A percentile compares a stretch with the other conserved stretches of the same genome.
These are phyloP conservation scores for Xerus rutilus DNA, from an alignment of 2,797 vertebrate genomes.

Conservation along the genomic window DNA sequence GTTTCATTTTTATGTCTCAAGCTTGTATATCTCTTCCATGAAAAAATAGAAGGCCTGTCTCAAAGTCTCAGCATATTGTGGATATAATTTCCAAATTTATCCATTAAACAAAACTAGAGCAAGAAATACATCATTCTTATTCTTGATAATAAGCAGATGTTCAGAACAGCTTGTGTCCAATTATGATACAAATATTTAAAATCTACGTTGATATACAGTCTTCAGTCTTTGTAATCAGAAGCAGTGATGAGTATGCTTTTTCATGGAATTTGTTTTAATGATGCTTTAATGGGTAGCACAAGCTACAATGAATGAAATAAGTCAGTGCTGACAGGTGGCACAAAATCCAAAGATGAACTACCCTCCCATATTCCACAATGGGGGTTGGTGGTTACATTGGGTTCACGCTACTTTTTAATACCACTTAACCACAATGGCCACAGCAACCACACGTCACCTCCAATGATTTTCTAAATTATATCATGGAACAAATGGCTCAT, in stretches of 20 bases:
- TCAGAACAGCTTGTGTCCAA: conserved; percentile 74
- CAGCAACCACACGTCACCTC: conserved; percentile 57
- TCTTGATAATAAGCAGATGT: conserved; percentile 77
- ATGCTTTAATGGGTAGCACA: conserved; percentile 60
- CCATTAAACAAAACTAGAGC: conserved; percentile 58
- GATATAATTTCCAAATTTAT: conserved; percentile 70
- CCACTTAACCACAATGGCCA: conserved; percentile 71
- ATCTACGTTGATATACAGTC: conserved; percentile 59
- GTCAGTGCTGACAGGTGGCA: conserved; percentile 75
- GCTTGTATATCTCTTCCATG: not conserved
- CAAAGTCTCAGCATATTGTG: conserved; percentile 8
- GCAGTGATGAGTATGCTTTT: conserved; percentile 66
- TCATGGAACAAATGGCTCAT: not conserved
- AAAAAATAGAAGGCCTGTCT: rapidly evolving
- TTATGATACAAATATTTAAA: conserved; percentile 77
- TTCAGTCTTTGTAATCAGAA: conserved; percentile 53
- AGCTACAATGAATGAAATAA: conserved; percentile 72
- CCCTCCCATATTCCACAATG: not conserved
- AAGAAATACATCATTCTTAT: conserved; percentile 51
- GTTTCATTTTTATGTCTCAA: not conserved
- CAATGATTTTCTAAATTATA: conserved; percentile 7
- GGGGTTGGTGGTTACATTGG: conserved; percentile 58
- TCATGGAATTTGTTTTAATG: conserved; percentile 54
- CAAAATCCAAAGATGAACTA: conserved; percentile 72
- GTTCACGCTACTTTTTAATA: conserved; percentile 66